phyloP scores from a whole-genome alignment of 2,797 vertebrate species.

The Nannoperca australis region DNA sequence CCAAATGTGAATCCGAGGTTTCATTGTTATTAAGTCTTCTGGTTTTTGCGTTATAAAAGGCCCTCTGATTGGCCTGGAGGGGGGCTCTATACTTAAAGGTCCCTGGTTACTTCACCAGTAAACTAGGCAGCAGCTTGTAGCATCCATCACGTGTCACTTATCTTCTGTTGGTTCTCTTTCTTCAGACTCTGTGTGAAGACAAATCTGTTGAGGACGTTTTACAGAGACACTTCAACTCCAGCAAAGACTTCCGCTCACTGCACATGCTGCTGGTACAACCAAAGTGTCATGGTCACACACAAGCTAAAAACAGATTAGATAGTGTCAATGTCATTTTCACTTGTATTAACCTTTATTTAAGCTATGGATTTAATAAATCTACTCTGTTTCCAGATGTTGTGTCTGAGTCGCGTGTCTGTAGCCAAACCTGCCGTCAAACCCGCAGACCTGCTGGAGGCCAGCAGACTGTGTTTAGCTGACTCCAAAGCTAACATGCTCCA shows the following conservation, averaged over 20 bases:
- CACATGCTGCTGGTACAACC: constrained; percentile 88
- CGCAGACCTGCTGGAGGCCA: constrained; percentile 89
- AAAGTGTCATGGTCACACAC: fast-evolving
- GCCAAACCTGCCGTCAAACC: constrained; percentile 84
- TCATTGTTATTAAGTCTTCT: too few relatives aligned
- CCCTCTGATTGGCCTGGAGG: neutral
- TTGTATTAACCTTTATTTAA: too few relatives aligned
- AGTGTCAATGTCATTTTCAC: too few relatives aligned
- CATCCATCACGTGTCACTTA: neutral
- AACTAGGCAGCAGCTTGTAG: neutral
- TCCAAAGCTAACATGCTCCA: constrained; percentile 94
- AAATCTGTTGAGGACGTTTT: constrained; percentile 85
- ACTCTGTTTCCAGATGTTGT: constrained; percentile 84
- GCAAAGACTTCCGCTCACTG: constrained; percentile 91
- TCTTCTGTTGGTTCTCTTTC: neutral
- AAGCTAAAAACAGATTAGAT: too few relatives aligned
- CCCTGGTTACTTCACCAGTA: too few relatives aligned
- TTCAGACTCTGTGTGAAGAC: constrained; percentile 88
- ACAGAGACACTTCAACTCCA: constrained; percentile 88
- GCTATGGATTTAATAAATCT: too few relatives aligned
- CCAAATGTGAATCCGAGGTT: neutral
- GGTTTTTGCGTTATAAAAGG: neutral
- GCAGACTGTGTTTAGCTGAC: constrained; percentile 85
- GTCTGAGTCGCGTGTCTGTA: constrained; percentile 83
- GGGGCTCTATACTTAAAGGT: neutral